Conservation (phyloP, 2,113 vertebrate species). For the Oryzias curvinotus region DNA sequence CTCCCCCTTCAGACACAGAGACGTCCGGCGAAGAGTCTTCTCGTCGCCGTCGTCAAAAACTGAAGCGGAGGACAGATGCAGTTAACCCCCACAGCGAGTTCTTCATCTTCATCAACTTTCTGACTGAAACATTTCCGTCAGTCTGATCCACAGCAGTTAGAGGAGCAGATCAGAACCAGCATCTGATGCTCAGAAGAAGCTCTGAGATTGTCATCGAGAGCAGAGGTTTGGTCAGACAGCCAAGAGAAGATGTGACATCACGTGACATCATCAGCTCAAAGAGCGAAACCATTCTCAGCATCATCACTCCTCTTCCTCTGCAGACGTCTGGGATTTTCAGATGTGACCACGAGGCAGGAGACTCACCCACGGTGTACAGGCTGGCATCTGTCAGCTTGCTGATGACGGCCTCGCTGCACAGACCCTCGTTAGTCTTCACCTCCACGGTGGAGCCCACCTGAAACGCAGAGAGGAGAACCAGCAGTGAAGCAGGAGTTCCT, state of each 20-base stretch:
- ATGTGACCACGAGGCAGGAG: too few relatives aligned
- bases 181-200: too few relatives aligned
- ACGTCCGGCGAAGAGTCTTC: constrained; percentile 93
- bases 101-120: too few relatives aligned
- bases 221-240: constrained; percentile 47
- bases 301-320: constrained; percentile 33
- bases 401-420: constrained; percentile 90
- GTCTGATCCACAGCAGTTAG: too few relatives aligned
- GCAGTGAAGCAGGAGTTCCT: neutral
- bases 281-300: constrained; percentile 43
- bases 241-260: constrained; percentile 57
- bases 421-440: constrained; percentile 91
- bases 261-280: constrained; percentile 27
- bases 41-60: constrained; percentile 99
- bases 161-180: too few relatives aligned
- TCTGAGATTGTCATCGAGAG: too few relatives aligned
- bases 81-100: too few relatives aligned
- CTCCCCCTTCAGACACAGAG: constrained; percentile 96
- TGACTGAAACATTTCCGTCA: too few relatives aligned
- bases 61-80: constrained; percentile 47
- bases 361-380: constrained; percentile 98
- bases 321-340: neutral
- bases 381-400: constrained; percentile 97
- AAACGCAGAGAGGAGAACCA: neutral
- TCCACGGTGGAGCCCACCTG: constrained; percentile 97